Evolutionary conservation across 2,113 vertebrate species (phyloP).

Genomic region (Leptosomus discolor): DNA sequence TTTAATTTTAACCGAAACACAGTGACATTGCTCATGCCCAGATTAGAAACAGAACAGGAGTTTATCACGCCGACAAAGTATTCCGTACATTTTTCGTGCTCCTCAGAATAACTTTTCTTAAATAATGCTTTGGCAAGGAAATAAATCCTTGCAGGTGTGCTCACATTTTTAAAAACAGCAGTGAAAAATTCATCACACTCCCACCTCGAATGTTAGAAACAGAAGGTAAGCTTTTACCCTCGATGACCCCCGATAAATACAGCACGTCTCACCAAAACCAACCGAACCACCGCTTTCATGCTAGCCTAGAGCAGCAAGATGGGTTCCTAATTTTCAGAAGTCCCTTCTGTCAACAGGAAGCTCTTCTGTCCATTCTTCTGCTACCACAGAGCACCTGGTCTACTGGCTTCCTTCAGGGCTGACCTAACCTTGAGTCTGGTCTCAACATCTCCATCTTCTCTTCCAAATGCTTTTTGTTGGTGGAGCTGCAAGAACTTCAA

Average conservation of each 20-base stretch:
- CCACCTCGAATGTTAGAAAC: neutral
- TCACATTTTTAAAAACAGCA: neutral
- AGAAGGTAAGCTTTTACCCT: neutral
- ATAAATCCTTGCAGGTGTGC: neutral
- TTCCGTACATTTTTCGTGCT: neutral
- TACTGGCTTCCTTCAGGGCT: neutral
- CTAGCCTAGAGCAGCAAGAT: neutral
- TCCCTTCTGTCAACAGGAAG: neutral
- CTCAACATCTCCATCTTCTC: neutral
- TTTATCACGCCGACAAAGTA: neutral
- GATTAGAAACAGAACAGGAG: neutral
- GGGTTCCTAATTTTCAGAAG: neutral
- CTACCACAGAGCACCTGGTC: neutral
- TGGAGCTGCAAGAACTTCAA: neutral
- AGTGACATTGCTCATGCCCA: neutral
- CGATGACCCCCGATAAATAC: accelerated
- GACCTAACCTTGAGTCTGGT: neutral
- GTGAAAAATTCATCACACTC: neutral
- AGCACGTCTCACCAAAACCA: neutral
- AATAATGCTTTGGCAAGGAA: neutral
- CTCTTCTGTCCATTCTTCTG: neutral
- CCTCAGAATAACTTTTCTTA: neutral
- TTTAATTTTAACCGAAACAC: neutral
- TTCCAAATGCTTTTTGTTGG: neutral
- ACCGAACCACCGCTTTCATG: neutral